Evolutionary conservation across 2,797 vertebrate species (phyloP).

Genomic region (Thalassophryne amazonica): DNA sequence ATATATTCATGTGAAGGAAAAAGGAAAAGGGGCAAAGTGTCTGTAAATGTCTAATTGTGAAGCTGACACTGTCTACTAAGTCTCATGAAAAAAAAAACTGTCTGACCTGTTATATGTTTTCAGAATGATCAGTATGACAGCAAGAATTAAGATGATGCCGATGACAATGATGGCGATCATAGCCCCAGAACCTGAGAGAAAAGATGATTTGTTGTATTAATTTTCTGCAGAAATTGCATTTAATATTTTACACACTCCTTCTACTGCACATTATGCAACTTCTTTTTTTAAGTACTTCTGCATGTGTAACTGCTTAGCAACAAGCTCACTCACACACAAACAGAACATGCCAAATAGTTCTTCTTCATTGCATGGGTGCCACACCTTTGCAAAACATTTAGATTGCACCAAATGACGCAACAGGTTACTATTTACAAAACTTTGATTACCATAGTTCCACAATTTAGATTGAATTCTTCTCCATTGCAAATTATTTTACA

Average conservation of each 20-base stretch:
- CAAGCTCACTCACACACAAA: constrained; percentile 6
- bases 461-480: background rate
- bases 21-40: too few species aligned
- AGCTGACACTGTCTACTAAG: too few species aligned
- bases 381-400: constrained; percentile 8
- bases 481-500: background rate
- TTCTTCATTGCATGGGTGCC: constrained; percentile 1
- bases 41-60: too few species aligned
- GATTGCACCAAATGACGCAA: constrained; percentile 19
- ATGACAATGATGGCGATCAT: constrained; percentile 92
- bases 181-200: constrained; percentile 88
- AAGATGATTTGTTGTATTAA: background rate
- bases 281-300: background rate
- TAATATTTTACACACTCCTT: background rate
- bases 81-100: constrained; percentile 62
- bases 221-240: background rate
- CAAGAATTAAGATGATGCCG: constrained; percentile 87
- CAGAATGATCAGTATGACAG: constrained; percentile 84
- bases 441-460: background rate
- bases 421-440: background rate
- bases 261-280: background rate
- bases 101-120: constrained; percentile 94
- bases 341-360: constrained; percentile 26
- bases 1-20: too few species aligned
- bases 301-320: constrained; percentile 16